phyloP scores from a whole-genome alignment of 2,797 vertebrate species.

The Carapus acus region DNA sequence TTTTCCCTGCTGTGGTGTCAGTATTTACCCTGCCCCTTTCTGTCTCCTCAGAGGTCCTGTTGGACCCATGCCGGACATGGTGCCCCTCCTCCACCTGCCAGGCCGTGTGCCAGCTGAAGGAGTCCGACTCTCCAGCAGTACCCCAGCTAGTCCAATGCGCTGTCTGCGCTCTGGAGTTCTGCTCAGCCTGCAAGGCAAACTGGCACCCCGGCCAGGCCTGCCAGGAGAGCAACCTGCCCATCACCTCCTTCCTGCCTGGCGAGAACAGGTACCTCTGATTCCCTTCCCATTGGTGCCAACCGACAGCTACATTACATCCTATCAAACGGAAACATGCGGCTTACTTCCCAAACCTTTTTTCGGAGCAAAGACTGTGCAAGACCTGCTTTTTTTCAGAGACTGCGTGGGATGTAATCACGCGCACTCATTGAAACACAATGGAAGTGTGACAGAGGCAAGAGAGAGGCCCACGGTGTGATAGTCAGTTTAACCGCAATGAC shows the following conservation, averaged over 20 bases:
- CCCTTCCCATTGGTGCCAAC: no score
- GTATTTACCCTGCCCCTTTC: neutral
- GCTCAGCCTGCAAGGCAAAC: slow-evolving; percentile 89
- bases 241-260: slow-evolving; percentile 87
- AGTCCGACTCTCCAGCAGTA: slow-evolving; percentile 76
- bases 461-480: no score
- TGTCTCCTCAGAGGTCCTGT: slow-evolving; percentile 81
- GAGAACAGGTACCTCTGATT: slow-evolving; percentile 78
- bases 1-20: no score
- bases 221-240: slow-evolving; percentile 81
- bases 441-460: no score
- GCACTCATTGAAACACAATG: no score
- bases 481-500: no score
- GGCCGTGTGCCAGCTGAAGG: slow-evolving; percentile 92
- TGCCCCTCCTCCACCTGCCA: slow-evolving; percentile 95
- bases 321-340: no score
- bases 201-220: slow-evolving; percentile 96
- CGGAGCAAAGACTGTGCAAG: no score
- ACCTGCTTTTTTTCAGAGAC: no score
- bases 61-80: slow-evolving; percentile 97
- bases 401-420: no score
- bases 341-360: no score
- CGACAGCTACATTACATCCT: no score
- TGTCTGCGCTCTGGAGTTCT: slow-evolving; percentile 90
- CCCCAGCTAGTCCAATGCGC: slow-evolving; percentile 91